Conservation (phyloP, 2,113 vertebrate species). For the Arenaria interpres region DNA sequence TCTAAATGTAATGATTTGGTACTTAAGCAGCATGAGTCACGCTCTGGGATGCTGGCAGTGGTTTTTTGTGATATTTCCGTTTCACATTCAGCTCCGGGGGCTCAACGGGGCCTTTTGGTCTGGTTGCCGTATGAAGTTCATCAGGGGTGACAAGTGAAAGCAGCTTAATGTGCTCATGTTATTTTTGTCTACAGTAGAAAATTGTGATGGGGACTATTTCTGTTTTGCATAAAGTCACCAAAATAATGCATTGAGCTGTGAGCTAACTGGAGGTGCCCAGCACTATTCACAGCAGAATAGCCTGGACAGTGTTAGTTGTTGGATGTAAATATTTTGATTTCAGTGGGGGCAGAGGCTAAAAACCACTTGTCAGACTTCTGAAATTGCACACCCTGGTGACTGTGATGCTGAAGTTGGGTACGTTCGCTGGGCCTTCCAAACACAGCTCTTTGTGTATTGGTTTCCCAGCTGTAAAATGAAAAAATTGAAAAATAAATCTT, state of each 20-base stretch:
- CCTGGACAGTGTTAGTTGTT: not conserved
- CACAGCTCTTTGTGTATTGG: not conserved
- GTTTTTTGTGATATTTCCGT: constrained; percentile 34
- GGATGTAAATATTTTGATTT: not conserved
- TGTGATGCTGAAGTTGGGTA: not conserved
- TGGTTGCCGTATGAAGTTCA: constrained; percentile 61
- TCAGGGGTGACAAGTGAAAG: constrained; percentile 46
- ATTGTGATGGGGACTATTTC: not conserved
- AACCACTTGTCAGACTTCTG: not conserved
- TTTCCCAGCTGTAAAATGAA: not conserved
- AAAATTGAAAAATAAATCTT: not conserved
- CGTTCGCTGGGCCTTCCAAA: not conserved
- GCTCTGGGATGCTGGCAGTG: constrained; percentile 48
- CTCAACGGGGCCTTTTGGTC: constrained; percentile 44
- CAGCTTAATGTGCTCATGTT: constrained; percentile 43
- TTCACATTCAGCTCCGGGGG: constrained; percentile 46
- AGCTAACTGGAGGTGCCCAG: not conserved
- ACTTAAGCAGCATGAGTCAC: constrained; percentile 37
- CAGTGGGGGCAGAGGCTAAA: not conserved
- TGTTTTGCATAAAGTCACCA: constrained; percentile 24
- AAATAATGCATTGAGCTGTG: not conserved
- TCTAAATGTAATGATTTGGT: constrained; percentile 3
- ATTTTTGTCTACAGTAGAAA: constrained; percentile 39
- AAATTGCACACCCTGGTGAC: not conserved
- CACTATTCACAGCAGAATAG: not conserved